These are phyloP conservation scores for Triplophysa bombifrons DNA, from an alignment of 2,797 vertebrate species.

Conservation along the genomic window DNA sequence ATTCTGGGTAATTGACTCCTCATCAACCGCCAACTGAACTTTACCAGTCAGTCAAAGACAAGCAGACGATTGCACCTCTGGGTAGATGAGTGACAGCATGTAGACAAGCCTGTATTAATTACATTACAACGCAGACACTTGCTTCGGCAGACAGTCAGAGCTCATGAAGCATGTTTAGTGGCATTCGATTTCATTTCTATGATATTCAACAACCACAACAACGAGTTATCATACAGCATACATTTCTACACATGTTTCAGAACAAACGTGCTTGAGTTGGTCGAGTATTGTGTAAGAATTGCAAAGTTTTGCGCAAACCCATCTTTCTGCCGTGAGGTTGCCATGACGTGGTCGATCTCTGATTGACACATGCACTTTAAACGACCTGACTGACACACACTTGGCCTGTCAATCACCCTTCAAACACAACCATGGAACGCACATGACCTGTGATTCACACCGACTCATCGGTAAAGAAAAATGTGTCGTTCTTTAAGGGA, in stretches of 20 bases:
- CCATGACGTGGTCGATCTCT: conserved; percentile 11
- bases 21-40: conserved; percentile 79
- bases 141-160: not conserved
- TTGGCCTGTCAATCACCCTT: conserved; percentile 33
- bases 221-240: no score
- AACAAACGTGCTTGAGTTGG: no score
- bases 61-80: conserved; percentile 27
- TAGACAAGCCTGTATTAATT: conserved; percentile 22
- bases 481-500: not conserved
- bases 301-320: not conserved
- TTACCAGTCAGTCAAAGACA: conserved; percentile 49
- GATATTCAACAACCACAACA: not conserved
- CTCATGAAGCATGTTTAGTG: not conserved
- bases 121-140: conserved; percentile 14
- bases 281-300: no score
- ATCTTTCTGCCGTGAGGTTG: conserved; percentile 10
- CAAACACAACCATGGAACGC: conserved; percentile 27
- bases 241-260: no score
- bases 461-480: conserved; percentile 7
- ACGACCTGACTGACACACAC: conserved; percentile 40
- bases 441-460: conserved; percentile 23
- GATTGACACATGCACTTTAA: conserved; percentile 36
- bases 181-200: not conserved
- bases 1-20: conserved; percentile 73
- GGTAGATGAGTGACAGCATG: conserved; percentile 34